Evolutionary conservation across 2,113 vertebrate species (phyloP).

Genomic region (Xiphophorus couchianus): DNA sequence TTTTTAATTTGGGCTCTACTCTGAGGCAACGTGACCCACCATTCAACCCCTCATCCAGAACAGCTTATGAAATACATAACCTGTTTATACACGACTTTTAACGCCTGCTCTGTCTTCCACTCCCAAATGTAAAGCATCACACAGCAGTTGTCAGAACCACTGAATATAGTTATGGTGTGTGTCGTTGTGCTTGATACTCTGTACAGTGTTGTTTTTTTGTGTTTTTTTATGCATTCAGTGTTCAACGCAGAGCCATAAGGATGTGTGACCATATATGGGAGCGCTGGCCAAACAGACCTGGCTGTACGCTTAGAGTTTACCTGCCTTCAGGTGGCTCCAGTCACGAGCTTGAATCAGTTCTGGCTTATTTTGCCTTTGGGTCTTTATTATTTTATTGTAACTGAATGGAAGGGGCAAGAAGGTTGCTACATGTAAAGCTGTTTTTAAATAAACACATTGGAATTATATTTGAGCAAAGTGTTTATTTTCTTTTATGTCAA

Average conservation of each 20-base stretch:
- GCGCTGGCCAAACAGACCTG: background rate
- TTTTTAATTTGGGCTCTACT: no score
- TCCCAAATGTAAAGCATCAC: background rate
- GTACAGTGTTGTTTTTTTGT: background rate
- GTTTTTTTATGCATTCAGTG: background rate
- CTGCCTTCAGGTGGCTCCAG: background rate
- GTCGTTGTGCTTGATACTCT: background rate
- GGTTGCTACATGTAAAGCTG: slow-evolving; percentile 68
- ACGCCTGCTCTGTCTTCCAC: background rate
- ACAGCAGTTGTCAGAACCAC: background rate
- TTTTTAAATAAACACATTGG: slow-evolving; percentile 76
- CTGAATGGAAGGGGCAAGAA: slow-evolving; percentile 4
- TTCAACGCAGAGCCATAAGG: background rate
- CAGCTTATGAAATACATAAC: no score
- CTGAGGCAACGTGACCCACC: no score
- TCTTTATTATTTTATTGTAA: background rate
- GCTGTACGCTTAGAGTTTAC: background rate
- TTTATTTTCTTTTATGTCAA: background rate
- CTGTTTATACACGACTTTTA: background rate
- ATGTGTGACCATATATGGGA: background rate
- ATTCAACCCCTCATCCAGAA: no score
- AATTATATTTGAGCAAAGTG: slow-evolving; percentile 57
- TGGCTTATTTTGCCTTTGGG: background rate
- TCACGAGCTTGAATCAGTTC: background rate
- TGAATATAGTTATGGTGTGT: background rate